A percentile compares a stretch with the other conserved stretches of the same genome.
These are phyloP conservation scores for Hoplodrina ambigua DNA, from an alignment of 2,888 invertebrate genomes.

Conservation along the genomic window DNA sequence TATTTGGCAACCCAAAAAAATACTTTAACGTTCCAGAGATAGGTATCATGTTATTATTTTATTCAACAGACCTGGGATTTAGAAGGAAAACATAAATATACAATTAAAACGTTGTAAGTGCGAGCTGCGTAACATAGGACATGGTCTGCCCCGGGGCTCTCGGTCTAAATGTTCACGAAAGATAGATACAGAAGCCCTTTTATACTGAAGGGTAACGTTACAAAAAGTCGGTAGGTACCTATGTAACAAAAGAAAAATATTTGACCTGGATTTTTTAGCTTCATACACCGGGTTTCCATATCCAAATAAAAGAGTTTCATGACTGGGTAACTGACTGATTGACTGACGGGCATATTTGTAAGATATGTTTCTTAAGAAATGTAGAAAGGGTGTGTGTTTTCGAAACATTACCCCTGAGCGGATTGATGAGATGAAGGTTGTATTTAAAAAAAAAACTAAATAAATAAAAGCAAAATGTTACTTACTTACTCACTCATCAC, in stretches of 20 bases:
- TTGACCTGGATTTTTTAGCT: background rate
- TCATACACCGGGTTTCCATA: background rate
- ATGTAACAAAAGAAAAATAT: constrained; percentile 21
- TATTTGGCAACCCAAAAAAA: constrained; percentile 19
- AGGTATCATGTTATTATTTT: constrained; percentile 33
- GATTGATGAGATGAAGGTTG: constrained; percentile 12
- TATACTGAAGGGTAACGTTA: background rate
- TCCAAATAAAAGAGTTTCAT: constrained; percentile 11
- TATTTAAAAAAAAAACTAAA: background rate
- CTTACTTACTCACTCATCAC: too few species aligned
- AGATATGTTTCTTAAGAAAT: constrained; percentile 15
- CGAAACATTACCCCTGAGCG: background rate
- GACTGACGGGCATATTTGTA: constrained; percentile 40
- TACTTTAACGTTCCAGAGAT: constrained; percentile 11
- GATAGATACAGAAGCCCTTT: constrained; percentile 8
- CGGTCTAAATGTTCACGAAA: constrained; percentile 22
- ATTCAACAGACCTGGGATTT: constrained; percentile 16
- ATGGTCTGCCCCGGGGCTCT: constrained; percentile 9
- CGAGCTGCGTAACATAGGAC: constrained; percentile 9
- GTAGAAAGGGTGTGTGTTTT: background rate
- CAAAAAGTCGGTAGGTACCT: background rate
- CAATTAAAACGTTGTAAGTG: constrained; percentile 32
- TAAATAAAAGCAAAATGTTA: too few species aligned
- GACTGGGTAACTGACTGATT: constrained; percentile 27
- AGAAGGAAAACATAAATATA: constrained; percentile 34